Evolutionary conservation across 53 echinoderm and acorn worm genomes (phyloP), one percentile per base, ranked within the genome.

Genomic region (Paelopatides confundens): DNA sequence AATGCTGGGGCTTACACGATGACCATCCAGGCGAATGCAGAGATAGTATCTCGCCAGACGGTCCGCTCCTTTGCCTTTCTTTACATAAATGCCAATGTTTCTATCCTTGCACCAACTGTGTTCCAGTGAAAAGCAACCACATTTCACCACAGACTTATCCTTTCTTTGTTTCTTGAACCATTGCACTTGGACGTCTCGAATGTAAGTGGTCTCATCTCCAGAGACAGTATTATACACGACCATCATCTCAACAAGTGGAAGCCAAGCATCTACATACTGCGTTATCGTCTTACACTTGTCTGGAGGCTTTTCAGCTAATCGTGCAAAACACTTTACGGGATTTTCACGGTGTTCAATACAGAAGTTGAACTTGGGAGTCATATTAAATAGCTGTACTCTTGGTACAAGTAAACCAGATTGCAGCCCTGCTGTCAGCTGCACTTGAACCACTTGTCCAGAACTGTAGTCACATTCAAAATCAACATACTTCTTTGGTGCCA

Each of bases 261-360:
- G 87, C 97, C 97, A 97, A 13, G 90, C 36, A 27, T 79, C 86
- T 58, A 89, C 67, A 63, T 97, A 97, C 15, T 76, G 77, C 13
- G 82, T 66, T 15, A 94, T 91, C 65, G 66, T 91, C 3, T 64
- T 81, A 21, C 86, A 85, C 46, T 66, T 67, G 0, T 83, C 82
- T 36, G 91, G 91, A 3, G 86, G 69, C 15, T 54, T 47, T 32
- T 58, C 86, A 27, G 95, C 96, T 3, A 91, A 77, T 54, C 82
- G 50, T 21, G 93, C 71, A 86, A 97, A 93, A 81, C 93, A 90
- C 26, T 76, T 78, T 27, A 97, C 85, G 11, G 97, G 90, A 31
- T 93, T 86, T 18, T 48, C 83, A 28, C 95, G 90, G 71, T 97
- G 97, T 83, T 97, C 97, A 12, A 77, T 67, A 43, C 97, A 97